These are phyloP conservation scores for Gobio gobio DNA, from an alignment of 2,113 vertebrate genomes.

Conservation along the genomic window DNA sequence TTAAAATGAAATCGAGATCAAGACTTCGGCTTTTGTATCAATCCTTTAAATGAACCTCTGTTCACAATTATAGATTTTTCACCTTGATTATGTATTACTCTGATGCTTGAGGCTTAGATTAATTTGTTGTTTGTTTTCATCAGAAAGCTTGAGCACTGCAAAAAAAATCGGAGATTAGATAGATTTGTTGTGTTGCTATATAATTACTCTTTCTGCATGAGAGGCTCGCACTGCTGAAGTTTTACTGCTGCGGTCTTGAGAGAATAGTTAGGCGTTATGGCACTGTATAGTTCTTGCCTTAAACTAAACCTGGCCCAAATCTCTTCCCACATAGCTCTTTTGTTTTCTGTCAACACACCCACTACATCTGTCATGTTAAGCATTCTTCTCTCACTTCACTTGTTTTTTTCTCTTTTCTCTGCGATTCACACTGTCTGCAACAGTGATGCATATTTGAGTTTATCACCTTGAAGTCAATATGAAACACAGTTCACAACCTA, in stretches of 20 bases:
- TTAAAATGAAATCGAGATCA: not conserved
- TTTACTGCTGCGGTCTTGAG: not conserved
- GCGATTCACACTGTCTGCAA: constrained; percentile 17
- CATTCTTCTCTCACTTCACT: constrained; percentile 9
- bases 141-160: not conserved
- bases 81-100: constrained; percentile 21
- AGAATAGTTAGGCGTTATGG: not conserved
- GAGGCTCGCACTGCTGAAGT: constrained; percentile 14
- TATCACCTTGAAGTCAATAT: constrained; percentile 23
- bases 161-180: constrained; percentile 39
- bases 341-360: constrained; percentile 65
- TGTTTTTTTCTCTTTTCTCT: not conserved
- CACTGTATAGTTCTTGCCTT: not conserved
- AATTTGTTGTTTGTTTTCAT: constrained; percentile 62
- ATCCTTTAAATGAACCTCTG: not conserved
- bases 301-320: constrained; percentile 59
- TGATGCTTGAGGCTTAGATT: constrained; percentile 10
- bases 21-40: not conserved
- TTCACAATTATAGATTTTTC: constrained; percentile 4
- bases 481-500: not conserved
- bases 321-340: constrained; percentile 61
- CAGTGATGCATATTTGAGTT: constrained; percentile 8
- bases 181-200: constrained; percentile 17
- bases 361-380: constrained; percentile 63
- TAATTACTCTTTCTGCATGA: constrained; percentile 22